These are phyloP conservation scores for Microcebus murinus DNA, from an alignment of 2,113 vertebrate species.

Conservation along the genomic window DNA sequence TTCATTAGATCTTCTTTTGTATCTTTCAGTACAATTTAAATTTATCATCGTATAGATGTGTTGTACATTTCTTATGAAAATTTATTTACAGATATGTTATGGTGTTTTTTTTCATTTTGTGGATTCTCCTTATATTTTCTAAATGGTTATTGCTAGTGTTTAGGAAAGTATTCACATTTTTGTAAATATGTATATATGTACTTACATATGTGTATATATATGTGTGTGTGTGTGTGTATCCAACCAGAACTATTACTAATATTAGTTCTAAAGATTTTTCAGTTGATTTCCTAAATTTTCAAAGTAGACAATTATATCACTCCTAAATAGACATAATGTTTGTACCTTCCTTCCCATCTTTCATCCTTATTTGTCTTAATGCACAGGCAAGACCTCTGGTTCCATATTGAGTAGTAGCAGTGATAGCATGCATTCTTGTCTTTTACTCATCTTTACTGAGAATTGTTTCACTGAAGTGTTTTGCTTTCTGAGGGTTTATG, in stretches of 20 bases:
- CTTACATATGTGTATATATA: neutral
- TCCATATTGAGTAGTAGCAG: neutral
- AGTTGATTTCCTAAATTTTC: neutral
- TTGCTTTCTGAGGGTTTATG: neutral
- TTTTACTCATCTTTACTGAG: neutral
- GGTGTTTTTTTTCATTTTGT: neutral
- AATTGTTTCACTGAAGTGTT: neutral
- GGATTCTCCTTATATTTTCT: neutral
- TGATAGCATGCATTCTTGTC: neutral
- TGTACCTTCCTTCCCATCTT: neutral
- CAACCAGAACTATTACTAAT: neutral
- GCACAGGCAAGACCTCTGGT: neutral
- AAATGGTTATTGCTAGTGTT: neutral
- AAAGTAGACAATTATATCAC: neutral
- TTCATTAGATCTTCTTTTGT: neutral
- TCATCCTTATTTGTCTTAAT: fast-evolving
- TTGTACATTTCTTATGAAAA: neutral
- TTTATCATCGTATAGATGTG: neutral
- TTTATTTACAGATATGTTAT: neutral
- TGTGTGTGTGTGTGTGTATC: neutral
- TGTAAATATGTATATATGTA: neutral
- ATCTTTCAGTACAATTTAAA: neutral
- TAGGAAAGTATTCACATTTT: neutral
- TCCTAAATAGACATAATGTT: neutral
- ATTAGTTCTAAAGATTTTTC: neutral